Conservation (phyloP, 2,113 vertebrate genomes). For the Eretmochelys imbricata region DNA sequence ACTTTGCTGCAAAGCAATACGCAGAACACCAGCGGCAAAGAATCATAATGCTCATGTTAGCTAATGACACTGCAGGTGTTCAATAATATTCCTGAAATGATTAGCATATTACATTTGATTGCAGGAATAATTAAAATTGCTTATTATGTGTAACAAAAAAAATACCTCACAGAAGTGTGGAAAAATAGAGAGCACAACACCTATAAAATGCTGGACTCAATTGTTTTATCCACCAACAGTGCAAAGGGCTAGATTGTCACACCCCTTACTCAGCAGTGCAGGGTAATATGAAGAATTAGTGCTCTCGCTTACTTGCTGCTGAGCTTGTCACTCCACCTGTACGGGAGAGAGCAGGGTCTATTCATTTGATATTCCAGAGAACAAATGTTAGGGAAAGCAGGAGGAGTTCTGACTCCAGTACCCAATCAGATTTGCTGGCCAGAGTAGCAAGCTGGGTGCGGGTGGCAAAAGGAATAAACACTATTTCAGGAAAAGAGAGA, state of each 20-base stretch:
- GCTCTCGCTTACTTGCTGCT: background rate
- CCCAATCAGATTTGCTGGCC: fast-evolving
- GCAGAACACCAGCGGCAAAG: background rate
- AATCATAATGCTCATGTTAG: background rate
- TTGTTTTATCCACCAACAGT: background rate
- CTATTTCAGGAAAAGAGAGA: background rate
- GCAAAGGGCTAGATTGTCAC: background rate
- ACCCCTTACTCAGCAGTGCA: background rate
- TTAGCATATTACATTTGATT: background rate
- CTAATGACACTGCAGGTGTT: background rate
- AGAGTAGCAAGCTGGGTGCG: background rate
- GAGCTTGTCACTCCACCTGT: background rate
- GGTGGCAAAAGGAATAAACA: background rate
- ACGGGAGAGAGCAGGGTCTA: background rate
- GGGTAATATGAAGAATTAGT: background rate
- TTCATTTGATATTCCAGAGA: background rate
- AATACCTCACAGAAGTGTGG: background rate
- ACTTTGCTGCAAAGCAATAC: background rate
- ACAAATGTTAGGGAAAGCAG: background rate
- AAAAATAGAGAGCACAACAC: background rate
- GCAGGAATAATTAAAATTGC: background rate
- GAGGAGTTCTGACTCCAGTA: background rate
- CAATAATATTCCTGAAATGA: background rate
- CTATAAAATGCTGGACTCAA: background rate
- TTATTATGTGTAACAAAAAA: background rate